Base-by-base conservation (phyloP, 2,888 invertebrate genomes). In the Thereva unica region DNA sequence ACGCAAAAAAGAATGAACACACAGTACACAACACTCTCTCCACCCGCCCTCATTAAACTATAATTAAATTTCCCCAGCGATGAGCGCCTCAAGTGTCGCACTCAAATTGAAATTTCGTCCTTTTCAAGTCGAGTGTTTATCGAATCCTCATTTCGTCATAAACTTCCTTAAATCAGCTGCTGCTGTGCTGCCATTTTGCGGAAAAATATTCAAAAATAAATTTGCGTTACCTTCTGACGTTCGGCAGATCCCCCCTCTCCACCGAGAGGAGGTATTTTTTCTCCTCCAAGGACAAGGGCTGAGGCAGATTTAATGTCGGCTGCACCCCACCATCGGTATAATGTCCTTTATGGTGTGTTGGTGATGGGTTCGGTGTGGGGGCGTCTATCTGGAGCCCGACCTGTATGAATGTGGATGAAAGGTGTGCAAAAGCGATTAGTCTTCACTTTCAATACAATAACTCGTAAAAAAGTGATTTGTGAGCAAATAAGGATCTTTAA, bases 231-330 rank as follows among this genome's bases (percentile, higher is more conserved):
- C 90, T 87, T 76, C 90, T 85, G 34, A 95, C 94, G 77, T 92
- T 92, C 9, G 90, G 89, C 78, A 95, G 86, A 80, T 98, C 97
- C 3, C 97, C 96, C 66, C 97, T 83, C 82, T 97, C 96, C 35
- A 96, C 95, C 0, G 95, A 93, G 66, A 97, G 83, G 38, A 97
- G 85, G 78, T 91, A 97, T 77, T 92, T 93, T 83, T 95, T 96
- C 82, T 97, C 96, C 73, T 93, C 92, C 65, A 89, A 78, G 63
- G 86, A 88, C 67, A 93, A 83, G 6, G 90, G 83, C 75, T 90
- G 89, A 1, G 92, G 91, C 71, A 92, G 80, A 71, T 84, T 85
- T 53, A 87, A 85, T 73, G 87, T 82, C 10, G 7, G 12, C 47
- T 38, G 41, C 40, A 10, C 55, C 55, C 85, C 78, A 52, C 76